These are phyloP conservation scores for Parnassius orleans DNA, from an alignment of 2,888 invertebrate genomes.

Conservation along the genomic window DNA sequence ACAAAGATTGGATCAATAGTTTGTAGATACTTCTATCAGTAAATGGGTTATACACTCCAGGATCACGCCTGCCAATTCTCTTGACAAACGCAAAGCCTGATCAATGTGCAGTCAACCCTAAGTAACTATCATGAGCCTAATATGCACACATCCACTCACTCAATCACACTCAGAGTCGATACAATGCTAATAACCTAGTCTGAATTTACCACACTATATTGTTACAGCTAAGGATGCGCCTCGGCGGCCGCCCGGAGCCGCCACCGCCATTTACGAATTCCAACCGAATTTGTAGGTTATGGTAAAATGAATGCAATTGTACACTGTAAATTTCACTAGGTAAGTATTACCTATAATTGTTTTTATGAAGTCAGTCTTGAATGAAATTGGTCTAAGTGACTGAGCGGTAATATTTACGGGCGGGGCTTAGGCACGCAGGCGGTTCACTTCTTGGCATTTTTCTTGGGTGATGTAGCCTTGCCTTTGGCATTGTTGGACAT, in stretches of 20 bases:
- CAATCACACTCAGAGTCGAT: conserved; percentile 47
- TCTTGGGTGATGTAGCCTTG: conserved; percentile 86
- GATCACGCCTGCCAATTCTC: background rate
- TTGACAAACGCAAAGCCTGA: conserved; percentile 1
- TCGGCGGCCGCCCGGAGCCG: conserved; percentile 29
- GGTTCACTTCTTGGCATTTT: conserved; percentile 82
- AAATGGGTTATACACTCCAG: conserved; percentile 20
- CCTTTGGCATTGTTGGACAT: conserved; percentile 86
- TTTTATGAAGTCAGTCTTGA: conserved; percentile 21
- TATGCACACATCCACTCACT: conserved; percentile 46
- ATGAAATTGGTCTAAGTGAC: conserved; percentile 20
- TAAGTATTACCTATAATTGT: conserved; percentile 25
- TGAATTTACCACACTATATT: conserved; percentile 65
- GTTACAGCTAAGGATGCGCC: conserved; percentile 49
- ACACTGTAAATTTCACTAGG: conserved; percentile 21
- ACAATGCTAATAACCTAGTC: conserved; percentile 73
- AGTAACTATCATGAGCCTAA: conserved; percentile 50
- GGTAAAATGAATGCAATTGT: conserved; percentile 1
- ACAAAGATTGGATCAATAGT: conserved; percentile 34
- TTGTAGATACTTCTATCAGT: conserved; percentile 51
- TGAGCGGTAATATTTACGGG: conserved; percentile 4
- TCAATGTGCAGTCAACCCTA: background rate
- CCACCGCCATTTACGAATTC: conserved; percentile 20
- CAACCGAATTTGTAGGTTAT: conserved; percentile 9
- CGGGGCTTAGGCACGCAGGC: conserved; percentile 28